A percentile compares a stretch with the other conserved stretches of the same genome.
phyloP scores from a whole-genome alignment of 2,888 invertebrate genomes.

The Lottia gigantea region DNA sequence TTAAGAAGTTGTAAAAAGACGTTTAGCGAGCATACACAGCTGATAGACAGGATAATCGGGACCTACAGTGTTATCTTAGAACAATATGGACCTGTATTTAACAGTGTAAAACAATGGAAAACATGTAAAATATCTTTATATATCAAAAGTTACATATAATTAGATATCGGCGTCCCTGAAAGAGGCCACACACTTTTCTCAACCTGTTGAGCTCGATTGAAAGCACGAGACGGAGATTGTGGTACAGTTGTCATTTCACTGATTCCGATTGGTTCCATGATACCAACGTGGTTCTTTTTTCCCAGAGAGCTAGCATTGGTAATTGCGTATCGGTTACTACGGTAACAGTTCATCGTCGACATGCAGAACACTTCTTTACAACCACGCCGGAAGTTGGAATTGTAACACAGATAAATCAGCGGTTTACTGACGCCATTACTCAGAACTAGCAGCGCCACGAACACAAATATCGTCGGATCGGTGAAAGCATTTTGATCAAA shows the following conservation, averaged over 20 bases:
- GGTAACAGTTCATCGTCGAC: constrained; percentile 62
- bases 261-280: constrained; percentile 37
- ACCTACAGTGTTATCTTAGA: too few relatives aligned
- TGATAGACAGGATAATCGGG: too few relatives aligned
- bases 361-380: constrained; percentile 65
- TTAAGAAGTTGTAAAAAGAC: too few relatives aligned
- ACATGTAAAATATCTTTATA: not conserved
- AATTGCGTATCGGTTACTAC: constrained; percentile 61
- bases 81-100: too few relatives aligned
- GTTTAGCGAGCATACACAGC: too few relatives aligned
- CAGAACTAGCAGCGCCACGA: constrained; percentile 41
- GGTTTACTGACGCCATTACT: constrained; percentile 52
- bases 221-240: constrained; percentile 46
- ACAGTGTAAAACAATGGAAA: too few relatives aligned
- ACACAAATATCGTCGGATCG: constrained; percentile 40
- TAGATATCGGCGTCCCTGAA: constrained; percentile 27
- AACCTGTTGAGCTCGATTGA: constrained; percentile 41
- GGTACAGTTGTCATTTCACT: not conserved
- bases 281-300: constrained; percentile 62
- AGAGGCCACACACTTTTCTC: constrained; percentile 51
- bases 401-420: constrained; percentile 56
- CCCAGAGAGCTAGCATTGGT: constrained; percentile 60
- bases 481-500: constrained; percentile 24
- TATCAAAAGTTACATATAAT: constrained; percentile 30
- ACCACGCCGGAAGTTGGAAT: constrained; percentile 65